A percentile compares a stretch with the other conserved stretches of the same genome.
These are phyloP conservation scores for Umimayanthus kanabou DNA, from an alignment of 92 coral and sea anemone species.

Conservation along the genomic window DNA sequence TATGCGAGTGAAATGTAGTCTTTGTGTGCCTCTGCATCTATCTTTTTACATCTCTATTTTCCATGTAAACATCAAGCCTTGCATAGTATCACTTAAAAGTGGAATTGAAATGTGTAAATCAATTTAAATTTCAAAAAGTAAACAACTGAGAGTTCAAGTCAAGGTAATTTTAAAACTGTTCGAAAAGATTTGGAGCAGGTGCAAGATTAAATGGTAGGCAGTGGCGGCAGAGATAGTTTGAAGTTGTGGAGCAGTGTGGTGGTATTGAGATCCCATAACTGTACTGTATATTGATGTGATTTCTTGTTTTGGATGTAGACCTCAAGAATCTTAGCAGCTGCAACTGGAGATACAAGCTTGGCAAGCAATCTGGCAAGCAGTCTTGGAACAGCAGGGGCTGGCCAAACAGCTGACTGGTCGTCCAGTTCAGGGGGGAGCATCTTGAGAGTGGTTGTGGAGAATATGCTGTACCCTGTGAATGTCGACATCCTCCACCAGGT, in stretches of 20 bases:
- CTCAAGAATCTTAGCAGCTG: conserved; percentile 82
- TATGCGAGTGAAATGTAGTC: neutral
- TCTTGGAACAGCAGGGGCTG: conserved; percentile 63
- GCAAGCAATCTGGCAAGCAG: conserved; percentile 60
- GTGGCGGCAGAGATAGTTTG: neutral
- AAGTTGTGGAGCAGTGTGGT: neutral
- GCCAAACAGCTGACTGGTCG: conserved; percentile 45
- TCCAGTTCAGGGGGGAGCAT: conserved; percentile 55
- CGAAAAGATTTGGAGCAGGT: neutral
- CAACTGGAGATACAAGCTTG: conserved; percentile 50
- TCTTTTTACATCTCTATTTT: neutral
- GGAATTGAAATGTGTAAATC: neutral
- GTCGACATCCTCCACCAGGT: conserved; percentile 92
- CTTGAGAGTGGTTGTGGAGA: conserved; percentile 83
- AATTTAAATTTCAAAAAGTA: no score
- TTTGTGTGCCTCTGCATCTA: neutral
- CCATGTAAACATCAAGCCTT: neutral
- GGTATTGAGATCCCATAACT: neutral
- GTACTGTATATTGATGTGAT: neutral
- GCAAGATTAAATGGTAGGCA: neutral
- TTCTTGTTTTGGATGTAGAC: conserved; percentile 53
- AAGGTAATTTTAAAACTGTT: no score
- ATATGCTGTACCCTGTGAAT: conserved; percentile 81
- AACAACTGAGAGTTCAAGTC: no score
- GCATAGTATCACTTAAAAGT: no score